Conservation (phyloP, 2,888 invertebrate species). For the Andrena marginata region DNA sequence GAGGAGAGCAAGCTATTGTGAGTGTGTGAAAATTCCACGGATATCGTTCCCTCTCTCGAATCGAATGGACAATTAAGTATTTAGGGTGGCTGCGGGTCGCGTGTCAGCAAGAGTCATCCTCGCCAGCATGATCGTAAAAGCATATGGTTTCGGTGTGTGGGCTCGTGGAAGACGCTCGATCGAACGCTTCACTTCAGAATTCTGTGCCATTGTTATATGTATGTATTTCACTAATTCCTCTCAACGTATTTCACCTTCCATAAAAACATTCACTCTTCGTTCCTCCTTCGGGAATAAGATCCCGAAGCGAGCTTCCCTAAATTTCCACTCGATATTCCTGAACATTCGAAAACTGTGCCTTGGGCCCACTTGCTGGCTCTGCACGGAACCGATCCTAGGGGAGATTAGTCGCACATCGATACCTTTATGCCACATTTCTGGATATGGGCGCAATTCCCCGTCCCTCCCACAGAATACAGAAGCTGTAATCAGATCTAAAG, state of each 20-base stretch:
- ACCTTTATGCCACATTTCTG: constrained; percentile 29
- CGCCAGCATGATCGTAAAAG: constrained; percentile 75
- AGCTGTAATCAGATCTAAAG: constrained; percentile 67
- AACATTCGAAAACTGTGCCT: too few relatives aligned
- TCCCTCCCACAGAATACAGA: constrained; percentile 42
- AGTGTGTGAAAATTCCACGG: constrained; percentile 56
- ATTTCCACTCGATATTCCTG: too few relatives aligned
- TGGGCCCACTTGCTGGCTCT: background rate
- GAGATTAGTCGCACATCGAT: constrained; percentile 34
- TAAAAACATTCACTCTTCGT: too few relatives aligned
- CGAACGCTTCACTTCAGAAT: constrained; percentile 48
- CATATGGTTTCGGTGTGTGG: constrained; percentile 79
- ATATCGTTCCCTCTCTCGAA: constrained; percentile 54
- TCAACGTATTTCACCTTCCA: too few relatives aligned
- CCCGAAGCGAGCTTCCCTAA: too few relatives aligned
- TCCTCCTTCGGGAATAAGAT: too few relatives aligned
- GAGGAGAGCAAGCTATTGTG: constrained; percentile 3
- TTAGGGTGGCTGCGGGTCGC: constrained; percentile 80
- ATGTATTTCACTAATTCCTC: too few relatives aligned
- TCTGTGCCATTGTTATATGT: too few relatives aligned
- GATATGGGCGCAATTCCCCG: constrained; percentile 67
- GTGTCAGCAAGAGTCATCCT: constrained; percentile 80
- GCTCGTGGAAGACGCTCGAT: constrained; percentile 67
- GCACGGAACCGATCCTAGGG: constrained; percentile 15
- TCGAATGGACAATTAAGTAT: constrained; percentile 70